Evolutionary conservation across 64 coral and sea anemone species (phyloP).

Genomic region (Catalaphyllia jardinei): DNA sequence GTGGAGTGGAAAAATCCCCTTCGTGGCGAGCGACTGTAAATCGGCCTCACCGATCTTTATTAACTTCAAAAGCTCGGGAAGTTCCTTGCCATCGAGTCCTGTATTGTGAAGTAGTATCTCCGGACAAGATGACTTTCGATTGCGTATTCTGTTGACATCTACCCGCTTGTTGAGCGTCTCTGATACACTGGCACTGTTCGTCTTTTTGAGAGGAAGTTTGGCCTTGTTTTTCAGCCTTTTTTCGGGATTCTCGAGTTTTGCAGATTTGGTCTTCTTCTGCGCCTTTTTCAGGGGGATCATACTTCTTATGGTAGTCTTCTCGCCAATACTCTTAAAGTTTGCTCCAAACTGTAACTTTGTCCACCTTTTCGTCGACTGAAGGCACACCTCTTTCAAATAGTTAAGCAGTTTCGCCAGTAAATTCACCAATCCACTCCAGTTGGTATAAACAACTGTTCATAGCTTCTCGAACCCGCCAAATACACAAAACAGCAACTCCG

Average conservation of each 20-base stretch:
- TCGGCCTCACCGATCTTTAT: slow-evolving; percentile 79
- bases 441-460: too few species aligned
- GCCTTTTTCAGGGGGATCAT: slow-evolving; percentile 30
- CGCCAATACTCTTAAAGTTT: not conserved
- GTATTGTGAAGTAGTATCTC: slow-evolving; percentile 66
- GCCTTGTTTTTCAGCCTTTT: not conserved
- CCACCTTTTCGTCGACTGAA: too few species aligned
- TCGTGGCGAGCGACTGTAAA: slow-evolving; percentile 44
- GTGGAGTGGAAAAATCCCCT: slow-evolving; percentile 71
- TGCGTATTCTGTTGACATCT: slow-evolving; percentile 33
- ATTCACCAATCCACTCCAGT: too few species aligned
- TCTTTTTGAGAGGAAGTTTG: not conserved
- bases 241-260: slow-evolving; percentile 26
- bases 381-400: too few species aligned
- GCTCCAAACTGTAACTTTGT: too few species aligned
- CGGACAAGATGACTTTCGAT: slow-evolving; percentile 70
- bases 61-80: slow-evolving; percentile 63
- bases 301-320: not conserved
- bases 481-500: too few species aligned
- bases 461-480: too few species aligned
- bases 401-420: too few species aligned
- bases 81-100: slow-evolving; percentile 56
- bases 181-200: not conserved
- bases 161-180: slow-evolving; percentile 13
- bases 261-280: slow-evolving; percentile 21